Conservation (phyloP, 2,797 vertebrate species). For the Sebastes matsubarae region DNA sequence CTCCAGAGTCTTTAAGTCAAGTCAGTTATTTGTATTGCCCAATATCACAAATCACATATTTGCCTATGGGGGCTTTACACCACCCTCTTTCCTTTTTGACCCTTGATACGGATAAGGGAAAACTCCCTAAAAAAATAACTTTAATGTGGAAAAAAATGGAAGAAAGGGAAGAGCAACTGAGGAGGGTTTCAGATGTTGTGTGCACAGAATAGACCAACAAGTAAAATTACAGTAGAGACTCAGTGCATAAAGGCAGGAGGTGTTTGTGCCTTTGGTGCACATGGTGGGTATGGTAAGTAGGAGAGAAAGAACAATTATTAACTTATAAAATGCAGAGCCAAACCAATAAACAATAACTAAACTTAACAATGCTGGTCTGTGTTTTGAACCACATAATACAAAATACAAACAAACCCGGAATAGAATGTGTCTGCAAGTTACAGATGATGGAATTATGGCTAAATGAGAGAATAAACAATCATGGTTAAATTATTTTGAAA, state of each 20-base stretch:
- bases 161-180: background rate
- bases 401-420: too few relatives aligned
- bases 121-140: fast-evolving
- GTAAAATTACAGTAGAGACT: background rate
- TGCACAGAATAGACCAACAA: background rate
- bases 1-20: background rate
- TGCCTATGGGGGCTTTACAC: background rate
- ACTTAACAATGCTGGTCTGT: too few relatives aligned
- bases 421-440: too few relatives aligned
- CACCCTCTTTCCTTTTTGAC: background rate
- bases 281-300: too few relatives aligned
- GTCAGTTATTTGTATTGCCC: background rate
- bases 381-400: too few relatives aligned
- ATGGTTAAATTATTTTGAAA: too few relatives aligned
- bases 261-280: background rate
- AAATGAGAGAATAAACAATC: too few relatives aligned
- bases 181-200: background rate
- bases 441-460: too few relatives aligned
- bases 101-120: background rate
- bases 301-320: too few relatives aligned
- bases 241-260: too few relatives aligned
- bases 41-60: background rate
- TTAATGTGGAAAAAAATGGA: background rate
- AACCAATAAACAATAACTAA: too few relatives aligned
- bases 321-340: too few relatives aligned